Evolutionary conservation across 2,888 invertebrate species (phyloP).

Genomic region (Melanchra persicariae): DNA sequence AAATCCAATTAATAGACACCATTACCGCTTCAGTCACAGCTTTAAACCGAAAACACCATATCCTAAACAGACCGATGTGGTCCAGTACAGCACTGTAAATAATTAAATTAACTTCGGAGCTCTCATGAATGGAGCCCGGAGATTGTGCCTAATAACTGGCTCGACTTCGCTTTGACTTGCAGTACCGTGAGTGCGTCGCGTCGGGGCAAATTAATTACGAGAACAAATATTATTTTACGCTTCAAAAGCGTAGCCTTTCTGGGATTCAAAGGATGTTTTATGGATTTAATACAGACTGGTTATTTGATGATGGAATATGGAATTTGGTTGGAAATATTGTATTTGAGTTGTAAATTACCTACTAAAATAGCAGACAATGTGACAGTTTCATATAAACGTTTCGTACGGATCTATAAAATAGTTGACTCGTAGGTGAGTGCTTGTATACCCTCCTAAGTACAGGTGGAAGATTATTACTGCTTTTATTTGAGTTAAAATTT

Average conservation of each 20-base stretch:
- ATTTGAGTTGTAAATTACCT: too few relatives aligned
- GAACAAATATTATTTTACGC: constrained; percentile 50
- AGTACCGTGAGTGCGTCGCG: constrained; percentile 14
- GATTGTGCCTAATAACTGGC: constrained; percentile 44
- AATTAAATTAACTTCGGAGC: constrained; percentile 35
- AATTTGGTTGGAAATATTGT: background rate
- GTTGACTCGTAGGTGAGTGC: too few relatives aligned
- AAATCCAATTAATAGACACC: constrained; percentile 15
- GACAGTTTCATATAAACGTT: background rate
- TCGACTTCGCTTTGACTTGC: constrained; percentile 29
- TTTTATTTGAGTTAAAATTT: too few relatives aligned
- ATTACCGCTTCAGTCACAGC: background rate
- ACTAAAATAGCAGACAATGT: too few relatives aligned
- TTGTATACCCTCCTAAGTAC: too few relatives aligned
- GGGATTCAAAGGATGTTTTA: constrained; percentile 13
- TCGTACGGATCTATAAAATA: background rate
- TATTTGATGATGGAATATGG: background rate
- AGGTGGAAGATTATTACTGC: too few relatives aligned
- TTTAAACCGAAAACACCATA: constrained; percentile 8
- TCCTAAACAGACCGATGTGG: constrained; percentile 1
- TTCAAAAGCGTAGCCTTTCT: constrained; percentile 18
- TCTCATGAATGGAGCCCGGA: constrained; percentile 22
- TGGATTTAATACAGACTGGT: constrained; percentile 3
- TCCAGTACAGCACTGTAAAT: constrained; percentile 19
- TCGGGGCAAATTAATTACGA: constrained; percentile 50